A percentile compares a stretch with the other conserved stretches of the same genome.
Evolutionary conservation across 2,888 invertebrate genomes (phyloP).

Genomic region (Neria commutata): DNA sequence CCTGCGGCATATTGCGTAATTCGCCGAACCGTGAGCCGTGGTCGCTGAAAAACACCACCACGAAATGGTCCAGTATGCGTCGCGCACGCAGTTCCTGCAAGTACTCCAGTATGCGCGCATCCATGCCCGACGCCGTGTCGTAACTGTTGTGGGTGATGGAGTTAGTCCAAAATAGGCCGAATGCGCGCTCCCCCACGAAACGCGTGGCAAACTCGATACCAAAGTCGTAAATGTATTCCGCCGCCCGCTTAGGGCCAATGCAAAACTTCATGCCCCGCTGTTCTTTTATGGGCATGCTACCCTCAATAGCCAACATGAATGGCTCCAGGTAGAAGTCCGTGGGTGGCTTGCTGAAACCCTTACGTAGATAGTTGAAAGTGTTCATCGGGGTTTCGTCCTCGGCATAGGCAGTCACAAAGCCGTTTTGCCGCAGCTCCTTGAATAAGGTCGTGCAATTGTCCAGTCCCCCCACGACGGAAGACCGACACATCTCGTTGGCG

Average conservation of each 20-base stretch:
- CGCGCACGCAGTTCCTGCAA: constrained; percentile 65
- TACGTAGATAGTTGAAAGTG: constrained; percentile 70
- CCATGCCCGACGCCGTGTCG: constrained; percentile 69
- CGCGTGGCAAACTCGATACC: constrained; percentile 69
- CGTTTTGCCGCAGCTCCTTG: constrained; percentile 71
- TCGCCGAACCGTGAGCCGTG: constrained; percentile 76
- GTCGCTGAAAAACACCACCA: constrained; percentile 75
- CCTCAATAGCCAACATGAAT: constrained; percentile 71
- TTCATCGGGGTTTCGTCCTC: constrained; percentile 75
- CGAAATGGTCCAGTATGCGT: constrained; percentile 65
- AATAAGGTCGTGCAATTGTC: constrained; percentile 77
- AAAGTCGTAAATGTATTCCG: constrained; percentile 70
- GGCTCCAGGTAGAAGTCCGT: constrained; percentile 81
- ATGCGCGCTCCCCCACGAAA: constrained; percentile 67
- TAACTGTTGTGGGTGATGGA: constrained; percentile 73
- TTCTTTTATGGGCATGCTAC: constrained; percentile 56
- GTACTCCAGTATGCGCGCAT: constrained; percentile 66
- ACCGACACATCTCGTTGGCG: constrained; percentile 63
- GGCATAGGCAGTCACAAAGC: constrained; percentile 77
- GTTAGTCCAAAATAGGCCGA: constrained; percentile 79
- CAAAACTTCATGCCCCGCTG: constrained; percentile 65
- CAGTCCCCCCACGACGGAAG: constrained; percentile 63
- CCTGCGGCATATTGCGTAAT: constrained; percentile 68
- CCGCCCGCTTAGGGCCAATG: constrained; percentile 66
- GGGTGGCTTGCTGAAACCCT: constrained; percentile 73